Base-by-base conservation (phyloP, 2,888 invertebrate genomes). In the Beris chalybata region DNA sequence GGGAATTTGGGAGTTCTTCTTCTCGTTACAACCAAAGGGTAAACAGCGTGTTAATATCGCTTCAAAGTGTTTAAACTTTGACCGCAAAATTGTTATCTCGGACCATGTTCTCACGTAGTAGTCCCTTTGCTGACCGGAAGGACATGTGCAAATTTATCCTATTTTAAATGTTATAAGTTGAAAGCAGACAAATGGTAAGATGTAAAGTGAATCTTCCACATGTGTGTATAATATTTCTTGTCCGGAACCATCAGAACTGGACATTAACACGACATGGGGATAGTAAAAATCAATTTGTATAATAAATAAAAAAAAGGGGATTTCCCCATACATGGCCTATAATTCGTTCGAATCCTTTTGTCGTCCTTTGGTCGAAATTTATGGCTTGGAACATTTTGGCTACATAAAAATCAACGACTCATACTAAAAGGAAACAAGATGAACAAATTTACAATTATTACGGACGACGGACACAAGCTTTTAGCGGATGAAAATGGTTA, bases 21-120 rank as follows among this genome's bases (percentile, higher is more conserved):
- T 13, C 9, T 12, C 38, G 38, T 38, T 38, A 61, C 43, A 48
- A 61, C 61, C 38, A 66, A 68, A 63, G 68, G 63, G 68, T 64
- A 69, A 69, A 69, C 68, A 69, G 48, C 22, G 22, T 69, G 66
- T 64, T 66, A 69, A 69, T 64, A 63, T 52, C 53, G 50, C 57
- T 69, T 66, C 66, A 69, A 69, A 69, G 64, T 69, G 68, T 69
- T 69, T 69, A 64, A 69, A 66, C 68, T 69, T 59, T 69, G 68
- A 66, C 68, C 68, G 54, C 61, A 68, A 68, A 63, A 64, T 52
- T 53, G 58, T 59, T 64, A 64, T 54, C 64, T 53, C 50, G 47
- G 50, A 50, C 50, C 61, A 38, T 38, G 15, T 52, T 61, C 50
- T 50, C 61, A 61, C 61, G 43, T 30, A 13, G 50, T 52, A 22